These are phyloP conservation scores for Polyommatus iphigenia DNA, from an alignment of 2,888 invertebrate species.

Conservation along the genomic window DNA sequence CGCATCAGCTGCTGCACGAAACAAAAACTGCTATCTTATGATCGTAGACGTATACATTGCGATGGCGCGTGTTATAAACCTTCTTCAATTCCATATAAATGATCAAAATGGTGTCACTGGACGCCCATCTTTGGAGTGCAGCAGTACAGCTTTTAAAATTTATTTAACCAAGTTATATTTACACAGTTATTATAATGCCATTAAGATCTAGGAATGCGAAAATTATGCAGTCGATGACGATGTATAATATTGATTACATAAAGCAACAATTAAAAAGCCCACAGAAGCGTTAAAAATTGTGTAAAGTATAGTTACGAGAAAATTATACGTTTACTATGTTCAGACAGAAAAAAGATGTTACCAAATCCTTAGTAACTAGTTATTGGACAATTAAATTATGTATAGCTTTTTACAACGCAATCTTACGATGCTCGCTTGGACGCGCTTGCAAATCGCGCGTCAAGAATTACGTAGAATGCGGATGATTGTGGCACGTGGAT, in stretches of 20 bases:
- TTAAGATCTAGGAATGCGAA: neutral
- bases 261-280: neutral
- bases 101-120: conserved; percentile 12
- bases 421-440: neutral
- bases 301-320: neutral
- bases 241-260: neutral
- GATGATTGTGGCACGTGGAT: conserved; percentile 44
- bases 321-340: neutral
- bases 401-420: neutral
- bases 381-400: neutral
- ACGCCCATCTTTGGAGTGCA: neutral
- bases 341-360: neutral
- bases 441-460: neutral
- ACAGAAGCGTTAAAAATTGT: neutral
- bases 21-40: conserved; percentile 53
- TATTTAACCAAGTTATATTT: neutral
- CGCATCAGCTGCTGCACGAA: conserved; percentile 47
- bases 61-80: conserved; percentile 2
- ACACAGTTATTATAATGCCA: neutral
- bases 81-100: conserved; percentile 34
- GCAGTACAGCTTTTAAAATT: neutral
- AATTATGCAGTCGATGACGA: neutral
- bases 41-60: conserved; percentile 19
- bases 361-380: neutral
- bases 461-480: conserved; percentile 1